phyloP scores from a whole-genome alignment of 2,888 invertebrate genomes.

The Hypselothyrea guttata region DNA sequence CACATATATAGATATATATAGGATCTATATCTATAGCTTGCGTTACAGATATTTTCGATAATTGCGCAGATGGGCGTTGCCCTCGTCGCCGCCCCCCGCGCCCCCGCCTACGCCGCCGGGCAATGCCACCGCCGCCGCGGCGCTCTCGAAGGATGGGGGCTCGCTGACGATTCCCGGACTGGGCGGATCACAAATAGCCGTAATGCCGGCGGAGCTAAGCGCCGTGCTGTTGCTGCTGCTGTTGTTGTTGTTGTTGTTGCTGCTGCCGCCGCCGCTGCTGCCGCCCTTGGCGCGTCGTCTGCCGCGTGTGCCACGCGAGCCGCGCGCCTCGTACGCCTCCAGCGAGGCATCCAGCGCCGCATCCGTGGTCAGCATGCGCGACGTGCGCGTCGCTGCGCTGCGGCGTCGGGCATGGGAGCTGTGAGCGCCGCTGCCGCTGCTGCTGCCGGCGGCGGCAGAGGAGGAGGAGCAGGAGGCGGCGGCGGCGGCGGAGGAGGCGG shows the following conservation, averaged over 20 bases:
- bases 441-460: constrained; percentile 28
- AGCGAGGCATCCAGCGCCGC: constrained; percentile 64
- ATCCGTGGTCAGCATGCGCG: constrained; percentile 61
- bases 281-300: constrained; percentile 73
- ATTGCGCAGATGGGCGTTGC: constrained; percentile 79
- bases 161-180: constrained; percentile 80
- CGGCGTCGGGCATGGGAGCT: constrained; percentile 79
- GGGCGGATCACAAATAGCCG: constrained; percentile 78
- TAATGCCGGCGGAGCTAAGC: constrained; percentile 29
- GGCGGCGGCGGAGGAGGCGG: no score
- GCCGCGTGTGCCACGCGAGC: constrained; percentile 72
- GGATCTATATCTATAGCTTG: no score
- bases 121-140: constrained; percentile 78
- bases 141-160: constrained; percentile 82
- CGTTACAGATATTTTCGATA: constrained; percentile 83
- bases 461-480: no score
- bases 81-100: constrained; percentile 70
- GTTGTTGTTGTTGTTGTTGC: no score
- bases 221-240: constrained; percentile 16
- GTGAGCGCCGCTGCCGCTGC: constrained; percentile 52
- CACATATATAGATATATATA: constrained; percentile 28
- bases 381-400: constrained; percentile 63
- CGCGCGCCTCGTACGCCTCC: constrained; percentile 65
- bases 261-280: constrained; percentile 14
- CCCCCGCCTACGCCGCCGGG: constrained; percentile 70